Base-by-base conservation (phyloP, 2,888 invertebrate species). In the Papilio protenor region DNA sequence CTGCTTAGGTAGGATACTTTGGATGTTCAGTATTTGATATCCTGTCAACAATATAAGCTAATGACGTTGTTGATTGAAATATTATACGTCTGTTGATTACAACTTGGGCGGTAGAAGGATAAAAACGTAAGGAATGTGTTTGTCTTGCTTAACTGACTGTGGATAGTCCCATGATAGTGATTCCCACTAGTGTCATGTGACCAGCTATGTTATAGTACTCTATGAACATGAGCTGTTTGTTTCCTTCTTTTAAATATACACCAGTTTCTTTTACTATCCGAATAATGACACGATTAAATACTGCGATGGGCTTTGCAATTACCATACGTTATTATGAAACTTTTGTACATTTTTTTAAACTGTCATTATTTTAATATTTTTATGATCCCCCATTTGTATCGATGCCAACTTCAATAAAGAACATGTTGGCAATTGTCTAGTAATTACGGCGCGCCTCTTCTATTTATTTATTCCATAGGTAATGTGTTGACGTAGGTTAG, bases 401-500 rank as follows among this genome's bases (percentile, higher is more conserved):
- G 4, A 66, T 66, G 66, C 40, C 66, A 66, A 40, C 66, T 66
- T n/a, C 18, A n/a, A 10, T n/a, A 12, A 11, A 69, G 5, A 45
- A 21, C 21, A 69, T 21, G 45, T 69, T 45, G 21, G 45, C 66
- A 69, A 66, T 69, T 69, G 66, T n/a, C 21, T 69, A 45, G 45
- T 66, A 40, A 66, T 66, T 69, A 69, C 61, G 40, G 45, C 33
- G 40, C 55, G 47, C 55, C 52, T 27, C 18, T 33, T 12, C 52
- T 33, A 55, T 72, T 55, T 52, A 33, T 33, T 72, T 72, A 72
- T 72, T 75, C 21, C 18, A 69, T 55, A 75, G 40, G 55, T 75
- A 66, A 69, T 55, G 47, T 69, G 69, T 75, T 75, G 69, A 55
- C 75, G 69, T 75, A 75, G 69, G 75, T 66, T 55, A 75, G 69